Base-by-base conservation (phyloP, 2,888 invertebrate species). In the Alloscopus bannaensis region DNA sequence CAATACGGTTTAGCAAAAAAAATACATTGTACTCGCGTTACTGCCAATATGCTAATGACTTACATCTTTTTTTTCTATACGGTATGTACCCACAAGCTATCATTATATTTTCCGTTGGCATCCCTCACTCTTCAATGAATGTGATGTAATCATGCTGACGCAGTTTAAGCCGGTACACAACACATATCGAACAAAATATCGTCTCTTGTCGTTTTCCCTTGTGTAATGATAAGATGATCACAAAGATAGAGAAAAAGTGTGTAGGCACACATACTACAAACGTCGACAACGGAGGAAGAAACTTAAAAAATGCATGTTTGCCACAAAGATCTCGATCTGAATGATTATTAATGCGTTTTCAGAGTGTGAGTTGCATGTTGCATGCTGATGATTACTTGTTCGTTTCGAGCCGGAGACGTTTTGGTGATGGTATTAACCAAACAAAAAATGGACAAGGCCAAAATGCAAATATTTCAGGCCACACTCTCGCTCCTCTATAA, bases 1-100 rank as follows among this genome's bases (percentile, higher is more conserved):
- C n/a, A n/a, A n/a, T n/a, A n/a, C n/a, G n/a, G n/a, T n/a, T 36
- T 36, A 8, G 36, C 6, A 36, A 36, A 36, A 36, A 36, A 36
- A 36, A 36, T 6, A 22, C 22, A 24, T 52, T 24, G 24, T 24
- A 22, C 52, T 24, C 13, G 8, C 13, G 8, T 26, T 40, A 26
- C 40, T 69, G 69, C 69, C 59, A 57, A 69, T 59, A 69, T 69
- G 69, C 42, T 69, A 69, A 69, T 69, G 28, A 69, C 42, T 57
- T 45, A 69, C n/a, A 26, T 50, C n/a, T n/a, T 24, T 3, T 2
- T 26, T 16, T 4, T n/a, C n/a, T n/a, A n/a, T n/a, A 26, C 28
- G 11, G n/a, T n/a, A n/a, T 4, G 29, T 29, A 29, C 55, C 24
- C 20, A 31, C 20, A 36, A 62, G 40, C 62, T 62, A 62, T 62